phyloP scores from a whole-genome alignment of 2,113 vertebrate species.

The Oryzias celebensis region DNA sequence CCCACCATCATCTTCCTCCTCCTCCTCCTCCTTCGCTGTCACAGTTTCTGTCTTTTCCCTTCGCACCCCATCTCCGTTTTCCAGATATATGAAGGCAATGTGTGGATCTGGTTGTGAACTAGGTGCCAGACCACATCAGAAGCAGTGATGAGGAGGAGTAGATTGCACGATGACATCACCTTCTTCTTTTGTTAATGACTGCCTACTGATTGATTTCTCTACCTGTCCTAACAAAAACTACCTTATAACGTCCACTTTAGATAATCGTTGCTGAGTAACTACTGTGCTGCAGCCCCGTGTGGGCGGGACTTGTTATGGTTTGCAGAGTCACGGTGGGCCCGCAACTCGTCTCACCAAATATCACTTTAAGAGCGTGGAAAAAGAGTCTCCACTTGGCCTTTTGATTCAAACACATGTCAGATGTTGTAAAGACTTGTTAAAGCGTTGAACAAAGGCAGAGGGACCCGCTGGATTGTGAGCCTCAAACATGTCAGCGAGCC shows the following conservation, averaged over 20 bases:
- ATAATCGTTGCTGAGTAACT: slow-evolving; percentile 45
- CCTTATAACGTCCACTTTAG: slow-evolving; percentile 26
- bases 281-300: slow-evolving; percentile 28
- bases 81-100: slow-evolving; percentile 79
- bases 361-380: slow-evolving; percentile 36
- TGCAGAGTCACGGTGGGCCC: slow-evolving; percentile 34
- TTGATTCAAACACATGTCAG: slow-evolving; percentile 66
- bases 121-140: slow-evolving; percentile 91
- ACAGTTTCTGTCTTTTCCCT: slow-evolving; percentile 20
- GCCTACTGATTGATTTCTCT: slow-evolving; percentile 33
- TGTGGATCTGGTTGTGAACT: slow-evolving; percentile 85
- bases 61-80: slow-evolving; percentile 31
- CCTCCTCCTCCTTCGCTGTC: slow-evolving; percentile 23
- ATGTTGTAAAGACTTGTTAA: slow-evolving; percentile 58
- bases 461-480: slow-evolving; percentile 39
- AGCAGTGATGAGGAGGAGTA: slow-evolving; percentile 82
- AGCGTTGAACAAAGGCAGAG: slow-evolving; percentile 25
- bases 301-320: slow-evolving; percentile 23
- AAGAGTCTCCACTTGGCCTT: slow-evolving; percentile 57
- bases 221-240: slow-evolving; percentile 1
- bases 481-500: slow-evolving; percentile 31
- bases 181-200: slow-evolving; percentile 47
- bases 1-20: neutral
- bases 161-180: slow-evolving; percentile 72
- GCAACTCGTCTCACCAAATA: slow-evolving; percentile 48